A percentile compares a stretch with the other conserved stretches of the same genome.
Evolutionary conservation across 2,888 invertebrate genomes (phyloP).

Genomic region (Sturmia bella): DNA sequence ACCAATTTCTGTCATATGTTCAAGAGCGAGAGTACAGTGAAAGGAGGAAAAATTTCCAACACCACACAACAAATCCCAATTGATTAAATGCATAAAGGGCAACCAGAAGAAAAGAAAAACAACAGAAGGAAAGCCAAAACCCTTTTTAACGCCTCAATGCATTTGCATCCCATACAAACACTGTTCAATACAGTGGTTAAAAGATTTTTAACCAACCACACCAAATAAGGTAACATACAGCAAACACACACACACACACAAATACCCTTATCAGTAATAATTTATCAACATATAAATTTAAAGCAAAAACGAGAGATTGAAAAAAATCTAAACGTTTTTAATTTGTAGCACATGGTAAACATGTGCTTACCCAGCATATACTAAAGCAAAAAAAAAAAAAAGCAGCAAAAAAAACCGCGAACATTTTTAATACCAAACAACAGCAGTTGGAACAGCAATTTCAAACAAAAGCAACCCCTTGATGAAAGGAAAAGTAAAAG

Average conservation of each 20-base stretch:
- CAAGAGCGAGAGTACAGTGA: constrained; percentile 20
- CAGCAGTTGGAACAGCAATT: background rate
- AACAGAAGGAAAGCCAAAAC: constrained; percentile 37
- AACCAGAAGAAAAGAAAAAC: constrained; percentile 1
- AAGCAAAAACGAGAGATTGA: background rate
- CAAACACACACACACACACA: constrained; percentile 23
- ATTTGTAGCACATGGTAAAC: constrained; percentile 52
- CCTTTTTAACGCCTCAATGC: constrained; percentile 66
- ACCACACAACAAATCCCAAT: constrained; percentile 53
- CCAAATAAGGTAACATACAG: no score
- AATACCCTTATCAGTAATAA: constrained; percentile 61
- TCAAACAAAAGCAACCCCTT: constrained; percentile 34
- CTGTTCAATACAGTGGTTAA: constrained; percentile 20
- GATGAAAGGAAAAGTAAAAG: background rate
- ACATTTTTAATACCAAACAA: constrained; percentile 19
- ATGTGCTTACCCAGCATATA: constrained; percentile 50
- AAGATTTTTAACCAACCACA: constrained; percentile 1
- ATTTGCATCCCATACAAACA: constrained; percentile 59
- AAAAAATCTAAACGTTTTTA: constrained; percentile 47
- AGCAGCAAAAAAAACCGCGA: constrained; percentile 45
- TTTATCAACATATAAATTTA: constrained; percentile 49
- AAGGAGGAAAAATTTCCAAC: constrained; percentile 7
- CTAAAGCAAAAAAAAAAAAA: constrained; percentile 8
- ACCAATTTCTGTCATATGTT: constrained; percentile 68
- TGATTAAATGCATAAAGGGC: constrained; percentile 31